These are phyloP conservation scores for Nothocercus nigrocapillus DNA, from an alignment of 2,113 vertebrate species.

Conservation along the genomic window DNA sequence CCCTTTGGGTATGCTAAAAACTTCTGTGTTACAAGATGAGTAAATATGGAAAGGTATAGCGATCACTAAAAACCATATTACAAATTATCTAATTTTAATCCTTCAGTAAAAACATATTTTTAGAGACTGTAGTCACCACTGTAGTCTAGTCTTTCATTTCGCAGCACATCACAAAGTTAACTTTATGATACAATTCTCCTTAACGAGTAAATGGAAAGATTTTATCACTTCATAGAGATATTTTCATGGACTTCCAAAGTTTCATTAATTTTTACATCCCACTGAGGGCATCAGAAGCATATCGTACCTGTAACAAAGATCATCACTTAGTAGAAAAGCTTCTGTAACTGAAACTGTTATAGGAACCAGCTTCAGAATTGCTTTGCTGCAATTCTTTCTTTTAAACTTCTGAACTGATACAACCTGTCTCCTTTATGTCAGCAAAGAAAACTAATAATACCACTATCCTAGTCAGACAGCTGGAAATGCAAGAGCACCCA, in stretches of 20 bases:
- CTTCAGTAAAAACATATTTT: neutral
- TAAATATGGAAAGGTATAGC: slow-evolving; percentile 22
- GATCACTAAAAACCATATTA: neutral
- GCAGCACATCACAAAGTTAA: neutral
- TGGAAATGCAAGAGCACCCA: neutral
- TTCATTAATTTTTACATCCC: neutral
- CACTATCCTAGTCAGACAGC: neutral
- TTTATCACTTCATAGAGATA: neutral
- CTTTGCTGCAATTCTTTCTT: neutral
- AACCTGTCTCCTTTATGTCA: neutral
- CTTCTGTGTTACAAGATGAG: neutral
- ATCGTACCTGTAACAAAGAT: neutral
- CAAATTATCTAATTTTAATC: slow-evolving; percentile 7
- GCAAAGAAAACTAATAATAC: neutral
- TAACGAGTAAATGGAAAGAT: neutral
- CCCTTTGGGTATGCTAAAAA: slow-evolving; percentile 7
- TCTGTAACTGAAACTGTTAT: neutral
- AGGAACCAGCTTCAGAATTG: too few species aligned
- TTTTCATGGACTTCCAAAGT: neutral
- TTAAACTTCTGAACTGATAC: neutral
- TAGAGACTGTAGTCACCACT: neutral
- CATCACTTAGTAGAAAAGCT: neutral
- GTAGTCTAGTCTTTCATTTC: neutral
- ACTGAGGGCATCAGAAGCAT: neutral
- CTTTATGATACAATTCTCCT: neutral